These are phyloP conservation scores for Schizothorax lantsangensis DNA, from an alignment of 2,797 vertebrate species.

Conservation along the genomic window DNA sequence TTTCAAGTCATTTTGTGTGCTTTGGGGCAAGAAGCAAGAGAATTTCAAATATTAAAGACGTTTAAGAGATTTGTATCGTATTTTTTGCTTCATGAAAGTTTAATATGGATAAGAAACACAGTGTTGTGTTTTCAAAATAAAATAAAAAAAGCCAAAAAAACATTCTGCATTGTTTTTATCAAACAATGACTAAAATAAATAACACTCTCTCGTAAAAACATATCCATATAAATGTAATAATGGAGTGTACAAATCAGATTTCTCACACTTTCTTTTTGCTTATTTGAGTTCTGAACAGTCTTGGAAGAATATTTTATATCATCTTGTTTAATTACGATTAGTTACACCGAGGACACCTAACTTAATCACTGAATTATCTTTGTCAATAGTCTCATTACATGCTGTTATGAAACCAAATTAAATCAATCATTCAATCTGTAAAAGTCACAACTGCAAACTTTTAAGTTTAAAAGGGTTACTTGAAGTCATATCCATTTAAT, in stretches of 20 bases:
- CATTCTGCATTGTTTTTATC: neutral
- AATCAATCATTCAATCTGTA: neutral
- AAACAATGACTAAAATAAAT: neutral
- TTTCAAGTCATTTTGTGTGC: neutral
- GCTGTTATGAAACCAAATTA: constrained; percentile 7
- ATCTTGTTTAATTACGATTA: neutral
- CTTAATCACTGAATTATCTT: neutral
- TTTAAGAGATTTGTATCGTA: constrained; percentile 29
- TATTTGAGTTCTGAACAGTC: neutral
- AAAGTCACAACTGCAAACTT: neutral
- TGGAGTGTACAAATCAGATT: neutral
- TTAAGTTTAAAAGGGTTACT: neutral
- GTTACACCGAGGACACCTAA: neutral
- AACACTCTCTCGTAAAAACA: neutral
- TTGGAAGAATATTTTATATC: neutral
- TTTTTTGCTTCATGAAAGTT: constrained; percentile 35
- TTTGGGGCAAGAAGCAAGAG: neutral
- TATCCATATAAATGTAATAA: neutral
- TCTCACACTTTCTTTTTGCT: neutral
- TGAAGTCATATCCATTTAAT: neutral
- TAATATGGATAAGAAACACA: neutral
- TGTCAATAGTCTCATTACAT: constrained; percentile 2
- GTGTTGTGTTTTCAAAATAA: neutral
- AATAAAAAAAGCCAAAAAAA: neutral
- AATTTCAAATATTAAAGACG: constrained; percentile 45